A percentile compares a stretch with the other conserved stretches of the same genome.
Evolutionary conservation across 1,140 invertebrate species (phyloP).

Genomic region (Aleiodes sp.): DNA sequence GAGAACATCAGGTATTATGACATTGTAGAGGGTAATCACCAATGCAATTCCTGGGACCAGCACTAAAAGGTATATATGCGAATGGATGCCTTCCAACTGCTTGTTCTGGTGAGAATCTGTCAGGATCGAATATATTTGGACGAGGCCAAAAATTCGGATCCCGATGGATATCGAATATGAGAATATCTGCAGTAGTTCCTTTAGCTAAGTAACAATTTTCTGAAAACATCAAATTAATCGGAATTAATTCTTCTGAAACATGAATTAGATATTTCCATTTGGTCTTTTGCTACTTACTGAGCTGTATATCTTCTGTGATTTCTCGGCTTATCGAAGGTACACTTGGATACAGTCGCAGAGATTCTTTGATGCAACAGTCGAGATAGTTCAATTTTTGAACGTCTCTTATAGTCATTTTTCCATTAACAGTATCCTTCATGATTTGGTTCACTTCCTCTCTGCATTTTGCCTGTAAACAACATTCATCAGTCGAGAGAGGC

Average conservation of each 20-base stretch:
- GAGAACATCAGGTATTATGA: not conserved
- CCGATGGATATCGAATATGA: slow-evolving; percentile 63
- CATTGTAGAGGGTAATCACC: slow-evolving; percentile 55
- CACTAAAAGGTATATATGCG: slow-evolving; percentile 76
- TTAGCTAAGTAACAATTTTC: slow-evolving; percentile 24
- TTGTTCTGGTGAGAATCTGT: slow-evolving; percentile 69
- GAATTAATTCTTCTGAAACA: no score
- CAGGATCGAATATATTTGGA: slow-evolving; percentile 36
- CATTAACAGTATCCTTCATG: slow-evolving; percentile 29
- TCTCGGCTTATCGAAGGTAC: slow-evolving; percentile 67
- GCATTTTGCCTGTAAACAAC: slow-evolving; percentile 30
- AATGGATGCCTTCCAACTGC: slow-evolving; percentile 65
- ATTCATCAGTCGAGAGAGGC: not conserved
- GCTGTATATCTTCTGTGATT: slow-evolving; percentile 58
- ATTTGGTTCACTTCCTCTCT: slow-evolving; percentile 40
- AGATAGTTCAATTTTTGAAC: slow-evolving; percentile 60
- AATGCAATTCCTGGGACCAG: slow-evolving; percentile 78
- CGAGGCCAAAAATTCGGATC: slow-evolving; percentile 62
- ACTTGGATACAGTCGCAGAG: slow-evolving; percentile 70
- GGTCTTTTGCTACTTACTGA: slow-evolving; percentile 32
- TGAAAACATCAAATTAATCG: not conserved
- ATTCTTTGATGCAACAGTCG: slow-evolving; percentile 72
- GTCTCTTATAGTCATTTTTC: slow-evolving; percentile 36
- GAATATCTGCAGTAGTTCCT: slow-evolving; percentile 43
- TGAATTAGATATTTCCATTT: not conserved